These are phyloP conservation scores for Ernsta delagoae DNA, from an alignment of 2,888 invertebrate genomes.

Conservation along the genomic window DNA sequence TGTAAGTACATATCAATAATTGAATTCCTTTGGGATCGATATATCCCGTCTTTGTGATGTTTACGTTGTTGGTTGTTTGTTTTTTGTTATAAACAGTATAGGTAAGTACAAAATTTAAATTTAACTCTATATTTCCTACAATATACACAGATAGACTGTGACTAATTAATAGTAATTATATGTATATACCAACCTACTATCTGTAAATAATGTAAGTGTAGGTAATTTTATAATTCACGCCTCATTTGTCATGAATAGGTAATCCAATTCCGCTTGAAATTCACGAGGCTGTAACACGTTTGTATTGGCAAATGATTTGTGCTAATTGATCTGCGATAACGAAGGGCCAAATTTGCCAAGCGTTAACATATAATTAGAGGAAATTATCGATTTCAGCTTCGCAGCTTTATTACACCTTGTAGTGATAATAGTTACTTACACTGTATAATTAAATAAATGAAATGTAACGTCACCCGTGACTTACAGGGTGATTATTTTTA, in stretches of 20 bases:
- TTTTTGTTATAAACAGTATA: too few species aligned
- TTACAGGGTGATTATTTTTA: too few species aligned
- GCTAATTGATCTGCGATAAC: slow-evolving; percentile 11
- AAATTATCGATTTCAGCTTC: not conserved
- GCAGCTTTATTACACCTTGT: not conserved
- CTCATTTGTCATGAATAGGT: not conserved
- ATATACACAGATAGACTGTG: too few species aligned
- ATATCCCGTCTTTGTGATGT: too few species aligned
- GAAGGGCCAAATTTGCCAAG: slow-evolving; percentile 7
- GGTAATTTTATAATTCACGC: too few species aligned
- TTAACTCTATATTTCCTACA: too few species aligned
- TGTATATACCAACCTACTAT: too few species aligned
- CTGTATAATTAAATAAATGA: not conserved
- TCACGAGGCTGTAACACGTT: slow-evolving; percentile 17
- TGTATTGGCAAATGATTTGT: slow-evolving; percentile 4
- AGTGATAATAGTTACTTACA: not conserved
- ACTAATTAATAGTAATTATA: too few species aligned
- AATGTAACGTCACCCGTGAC: not conserved
- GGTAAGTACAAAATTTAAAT: not conserved
- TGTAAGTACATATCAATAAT: too few species aligned
- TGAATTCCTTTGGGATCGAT: not conserved
- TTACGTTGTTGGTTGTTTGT: too few species aligned
- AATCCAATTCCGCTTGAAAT: not conserved
- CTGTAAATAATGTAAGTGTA: too few species aligned
- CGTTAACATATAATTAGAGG: not conserved